A percentile compares a stretch with the other conserved stretches of the same genome.
These are phyloP conservation scores for Dreissena rostriformis DNA, from an alignment of 1,140 invertebrate genomes.

Conservation along the genomic window DNA sequence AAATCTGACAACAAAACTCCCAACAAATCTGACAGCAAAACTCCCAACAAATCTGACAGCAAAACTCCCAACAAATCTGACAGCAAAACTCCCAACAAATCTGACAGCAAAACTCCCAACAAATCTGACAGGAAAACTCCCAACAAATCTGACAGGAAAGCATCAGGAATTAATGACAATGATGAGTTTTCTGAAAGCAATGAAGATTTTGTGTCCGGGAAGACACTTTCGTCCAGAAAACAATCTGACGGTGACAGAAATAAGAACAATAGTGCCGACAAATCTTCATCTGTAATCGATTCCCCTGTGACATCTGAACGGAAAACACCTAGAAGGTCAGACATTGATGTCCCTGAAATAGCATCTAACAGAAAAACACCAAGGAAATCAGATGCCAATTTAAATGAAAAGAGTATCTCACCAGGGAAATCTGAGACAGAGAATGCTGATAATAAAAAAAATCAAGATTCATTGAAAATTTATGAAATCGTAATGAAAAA, in stretches of 20 bases:
- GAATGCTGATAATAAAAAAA: too few species aligned
- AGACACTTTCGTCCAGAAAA: too few species aligned
- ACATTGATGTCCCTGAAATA: too few species aligned
- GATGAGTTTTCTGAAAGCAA: constrained; percentile 12
- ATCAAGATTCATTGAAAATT: not conserved
- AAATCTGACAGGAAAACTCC: not conserved
- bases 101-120: not conserved
- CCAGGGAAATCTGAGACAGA: not conserved
- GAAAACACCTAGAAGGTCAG: not conserved
- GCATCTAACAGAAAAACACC: not conserved
- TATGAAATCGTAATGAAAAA: not conserved
- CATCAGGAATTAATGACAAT: too few species aligned
- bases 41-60: not conserved
- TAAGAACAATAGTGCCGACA: too few species aligned
- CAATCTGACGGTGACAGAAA: too few species aligned
- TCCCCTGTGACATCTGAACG: not conserved
- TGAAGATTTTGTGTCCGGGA: not conserved
- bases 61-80: not conserved
- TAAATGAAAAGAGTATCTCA: not conserved
- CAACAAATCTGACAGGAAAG: not conserved
- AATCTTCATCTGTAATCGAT: not conserved
- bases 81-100: not conserved
- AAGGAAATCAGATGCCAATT: not conserved
- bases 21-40: constrained; percentile 2
- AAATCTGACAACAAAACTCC: not conserved